These are phyloP conservation scores for Delphinus delphis DNA, from an alignment of 2,113 vertebrate species.

Conservation along the genomic window DNA sequence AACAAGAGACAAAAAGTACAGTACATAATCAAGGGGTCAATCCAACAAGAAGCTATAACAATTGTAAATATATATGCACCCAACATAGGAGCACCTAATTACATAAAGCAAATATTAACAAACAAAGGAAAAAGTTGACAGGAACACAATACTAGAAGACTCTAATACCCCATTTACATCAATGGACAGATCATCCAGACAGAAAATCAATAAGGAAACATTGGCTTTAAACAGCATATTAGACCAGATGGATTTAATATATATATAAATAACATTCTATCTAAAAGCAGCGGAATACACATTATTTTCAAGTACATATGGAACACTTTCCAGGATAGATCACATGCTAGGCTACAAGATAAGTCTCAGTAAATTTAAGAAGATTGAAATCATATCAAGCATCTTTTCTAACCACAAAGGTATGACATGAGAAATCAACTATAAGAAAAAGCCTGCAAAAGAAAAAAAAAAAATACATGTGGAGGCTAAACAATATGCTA, in stretches of 20 bases:
- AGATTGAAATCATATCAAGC: background rate
- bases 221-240: background rate
- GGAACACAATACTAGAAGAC: too few relatives aligned
- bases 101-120: too few relatives aligned
- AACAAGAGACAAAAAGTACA: too few relatives aligned
- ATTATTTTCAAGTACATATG: background rate
- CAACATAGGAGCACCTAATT: too few relatives aligned
- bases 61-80: too few relatives aligned
- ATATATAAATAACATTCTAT: background rate
- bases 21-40: too few relatives aligned
- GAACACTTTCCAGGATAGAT: background rate
- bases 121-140: too few relatives aligned
- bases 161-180: too few relatives aligned
- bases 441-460: background rate
- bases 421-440: background rate
- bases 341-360: background rate
- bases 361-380: background rate
- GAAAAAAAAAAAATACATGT: background rate
- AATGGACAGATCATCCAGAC: background rate
- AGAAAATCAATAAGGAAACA: background rate
- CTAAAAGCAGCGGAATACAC: background rate
- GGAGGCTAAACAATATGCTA: background rate
- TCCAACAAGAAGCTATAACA: too few relatives aligned
- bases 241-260: background rate
- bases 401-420: background rate